Evolutionary conservation across 2,113 vertebrate genomes (phyloP).

Genomic region (Chaenogobius annularis): DNA sequence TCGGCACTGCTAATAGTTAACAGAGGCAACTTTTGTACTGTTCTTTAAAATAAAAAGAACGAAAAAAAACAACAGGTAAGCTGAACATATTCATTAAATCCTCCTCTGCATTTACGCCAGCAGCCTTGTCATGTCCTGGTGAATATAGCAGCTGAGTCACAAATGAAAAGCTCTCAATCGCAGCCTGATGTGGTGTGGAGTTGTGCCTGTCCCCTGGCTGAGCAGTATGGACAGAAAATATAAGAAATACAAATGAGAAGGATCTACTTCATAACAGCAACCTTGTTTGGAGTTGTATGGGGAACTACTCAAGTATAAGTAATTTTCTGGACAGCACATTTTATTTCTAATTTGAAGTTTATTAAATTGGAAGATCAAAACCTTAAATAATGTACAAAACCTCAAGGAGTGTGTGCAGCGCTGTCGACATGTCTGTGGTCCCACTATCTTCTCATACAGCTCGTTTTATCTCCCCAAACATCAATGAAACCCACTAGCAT

Average conservation of each 20-base stretch:
- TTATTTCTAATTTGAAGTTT: too few relatives aligned
- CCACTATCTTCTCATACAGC: too few relatives aligned
- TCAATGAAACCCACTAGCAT: too few relatives aligned
- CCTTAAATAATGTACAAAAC: too few relatives aligned
- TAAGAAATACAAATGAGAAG: conserved; percentile 6
- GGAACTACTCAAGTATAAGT: too few relatives aligned
- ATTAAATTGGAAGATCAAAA: too few relatives aligned
- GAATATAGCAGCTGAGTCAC: conserved; percentile 51
- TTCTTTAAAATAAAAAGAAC: conserved; percentile 27
- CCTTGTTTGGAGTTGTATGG: too few relatives aligned
- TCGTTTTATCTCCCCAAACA: too few relatives aligned
- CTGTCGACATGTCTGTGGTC: too few relatives aligned
- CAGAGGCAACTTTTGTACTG: background rate
- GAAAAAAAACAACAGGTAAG: background rate
- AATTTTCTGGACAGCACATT: too few relatives aligned
- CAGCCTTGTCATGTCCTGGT: conserved; percentile 25
- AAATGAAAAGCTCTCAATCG: conserved; percentile 22
- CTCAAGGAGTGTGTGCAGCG: too few relatives aligned
- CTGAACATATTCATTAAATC: conserved; percentile 49
- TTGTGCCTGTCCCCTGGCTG: conserved; percentile 15
- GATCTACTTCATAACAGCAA: background rate
- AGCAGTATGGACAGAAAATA: background rate
- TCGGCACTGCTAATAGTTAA: too few relatives aligned
- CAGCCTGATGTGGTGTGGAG: background rate
- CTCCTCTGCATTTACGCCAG: conserved; percentile 41